Base-by-base conservation (phyloP, 2,888 invertebrate species). In the Polymixis lichenea region DNA sequence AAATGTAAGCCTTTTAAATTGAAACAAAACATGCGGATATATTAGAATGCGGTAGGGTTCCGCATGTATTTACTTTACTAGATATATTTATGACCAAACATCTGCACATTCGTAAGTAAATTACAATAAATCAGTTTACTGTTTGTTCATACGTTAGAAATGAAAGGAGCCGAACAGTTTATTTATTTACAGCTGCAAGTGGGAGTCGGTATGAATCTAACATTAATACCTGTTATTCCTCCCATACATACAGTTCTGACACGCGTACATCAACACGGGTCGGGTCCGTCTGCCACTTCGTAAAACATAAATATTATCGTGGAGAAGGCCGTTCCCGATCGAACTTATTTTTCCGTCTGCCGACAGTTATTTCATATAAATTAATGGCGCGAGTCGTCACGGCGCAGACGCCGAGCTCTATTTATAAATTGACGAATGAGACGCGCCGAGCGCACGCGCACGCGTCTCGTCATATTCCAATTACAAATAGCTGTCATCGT, bases 301-400 rank as follows among this genome's bases (percentile, higher is more conserved):
- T 96, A 94, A 95, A 96, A 96, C 95, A 96, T 96, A 95, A 96
- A 96, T 95, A 96, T 96, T 96, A 96, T 94, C 92, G 91, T 94
- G 92, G 92, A 92, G 95, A 95, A 96, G 95, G 95, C 95, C 95
- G 91, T 94, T 95, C 94, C 92, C 93, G 91, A 95, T 95, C 93
- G 93, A 93, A 95, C 94, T 95, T 95, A 95, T 96, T 96, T 96
- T 96, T 96, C 94, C 93, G 94, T 94, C 95, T 96, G 96, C 95
- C 96, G 95, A 96, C 96, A 96, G 96, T 96, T 96, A 96, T 96
- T 96, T 96, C 95, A 96, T 96, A 96, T 96, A 96, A 96, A 96
- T 96, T 96, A 96, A 96, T 96, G 96, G 96, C 94, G 95, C 92
- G 95, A 96, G 96, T 96, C 96, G 95, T 96, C 95, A 96, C 94